Conservation (phyloP, 1,140 invertebrate species). For the Drosophila bocqueti region DNA sequence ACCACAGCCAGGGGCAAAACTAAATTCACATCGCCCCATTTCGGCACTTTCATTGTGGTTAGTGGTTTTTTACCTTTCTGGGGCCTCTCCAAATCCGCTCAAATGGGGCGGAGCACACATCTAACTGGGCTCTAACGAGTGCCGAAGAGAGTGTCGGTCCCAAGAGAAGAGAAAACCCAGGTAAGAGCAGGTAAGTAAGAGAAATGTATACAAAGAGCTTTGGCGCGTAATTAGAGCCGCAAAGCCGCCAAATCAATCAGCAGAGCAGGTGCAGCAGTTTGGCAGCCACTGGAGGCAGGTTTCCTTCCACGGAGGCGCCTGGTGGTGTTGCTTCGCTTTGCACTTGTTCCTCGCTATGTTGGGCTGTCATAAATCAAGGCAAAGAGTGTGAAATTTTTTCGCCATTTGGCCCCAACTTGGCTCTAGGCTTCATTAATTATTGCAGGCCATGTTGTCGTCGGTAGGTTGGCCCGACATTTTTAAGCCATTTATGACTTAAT, state of each 20-base stretch:
- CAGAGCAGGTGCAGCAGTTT: constrained; percentile 67
- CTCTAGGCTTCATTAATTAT: constrained; percentile 47
- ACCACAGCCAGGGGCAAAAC: constrained; percentile 13
- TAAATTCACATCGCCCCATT: constrained; percentile 46
- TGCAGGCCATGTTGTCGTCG: constrained; percentile 43
- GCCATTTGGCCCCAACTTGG: constrained; percentile 54
- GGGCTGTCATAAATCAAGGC: constrained; percentile 71
- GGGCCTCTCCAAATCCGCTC: constrained; percentile 16
- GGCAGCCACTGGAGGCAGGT: constrained; percentile 62
- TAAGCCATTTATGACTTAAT: constrained; percentile 81
- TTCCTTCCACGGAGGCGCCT: constrained; percentile 56
- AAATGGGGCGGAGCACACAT: constrained; percentile 62
- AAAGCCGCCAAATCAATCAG: constrained; percentile 60
- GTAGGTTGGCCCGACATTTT: constrained; percentile 58
- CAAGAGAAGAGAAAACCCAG: not conserved
- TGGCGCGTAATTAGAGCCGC: constrained; percentile 34
- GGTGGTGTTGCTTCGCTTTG: not conserved
- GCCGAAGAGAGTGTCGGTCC: constrained; percentile 26
- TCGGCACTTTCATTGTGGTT: constrained; percentile 25
- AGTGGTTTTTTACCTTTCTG: not conserved
- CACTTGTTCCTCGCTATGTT: constrained; percentile 34
- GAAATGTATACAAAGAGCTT: constrained; percentile 5
- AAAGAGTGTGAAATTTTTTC: constrained; percentile 77
- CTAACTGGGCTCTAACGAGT: constrained; percentile 37
- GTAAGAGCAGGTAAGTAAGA: constrained; percentile 39